Conservation (phyloP, 2,888 invertebrate genomes). For the Yponomeuta cagnagella region DNA sequence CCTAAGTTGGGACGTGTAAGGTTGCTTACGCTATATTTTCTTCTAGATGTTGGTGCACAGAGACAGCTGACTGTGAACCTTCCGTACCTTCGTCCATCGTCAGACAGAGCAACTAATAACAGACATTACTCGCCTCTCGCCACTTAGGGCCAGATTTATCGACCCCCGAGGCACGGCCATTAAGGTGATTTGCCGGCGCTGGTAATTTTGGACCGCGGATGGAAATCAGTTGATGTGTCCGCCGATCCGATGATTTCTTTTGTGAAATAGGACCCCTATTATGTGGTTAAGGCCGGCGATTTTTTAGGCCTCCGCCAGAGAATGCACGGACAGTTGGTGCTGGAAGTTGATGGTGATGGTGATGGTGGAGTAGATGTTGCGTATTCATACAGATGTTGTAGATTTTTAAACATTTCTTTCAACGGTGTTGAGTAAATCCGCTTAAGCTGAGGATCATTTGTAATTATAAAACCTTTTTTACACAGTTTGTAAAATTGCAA, state of each 20-base stretch:
- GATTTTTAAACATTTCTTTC: no score
- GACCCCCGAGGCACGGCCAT: slow-evolving; percentile 32
- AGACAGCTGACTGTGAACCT: background rate
- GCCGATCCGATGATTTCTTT: slow-evolving; percentile 21
- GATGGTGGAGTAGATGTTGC: no score
- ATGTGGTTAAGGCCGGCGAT: background rate
- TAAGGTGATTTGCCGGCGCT: slow-evolving; percentile 37
- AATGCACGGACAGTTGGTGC: background rate
- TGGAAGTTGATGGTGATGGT: background rate
- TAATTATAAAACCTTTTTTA: no score
- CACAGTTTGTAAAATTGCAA: no score
- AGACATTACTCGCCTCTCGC: slow-evolving; percentile 28
- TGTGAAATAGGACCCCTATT: slow-evolving; percentile 18
- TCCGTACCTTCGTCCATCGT: background rate
- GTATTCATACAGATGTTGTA: no score
- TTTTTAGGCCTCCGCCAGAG: background rate
- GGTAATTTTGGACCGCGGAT: slow-evolving; percentile 33
- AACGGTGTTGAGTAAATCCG: no score
- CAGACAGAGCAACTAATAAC: slow-evolving; percentile 31
- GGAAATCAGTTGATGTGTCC: slow-evolving; percentile 17
- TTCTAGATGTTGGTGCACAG: no score
- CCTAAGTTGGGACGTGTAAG: no score
- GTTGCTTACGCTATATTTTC: no score
- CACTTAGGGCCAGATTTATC: slow-evolving; percentile 38
- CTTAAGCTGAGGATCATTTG: no score